phyloP scores from a whole-genome alignment of 2,797 vertebrate species.

The Micrastur ruficollis region DNA sequence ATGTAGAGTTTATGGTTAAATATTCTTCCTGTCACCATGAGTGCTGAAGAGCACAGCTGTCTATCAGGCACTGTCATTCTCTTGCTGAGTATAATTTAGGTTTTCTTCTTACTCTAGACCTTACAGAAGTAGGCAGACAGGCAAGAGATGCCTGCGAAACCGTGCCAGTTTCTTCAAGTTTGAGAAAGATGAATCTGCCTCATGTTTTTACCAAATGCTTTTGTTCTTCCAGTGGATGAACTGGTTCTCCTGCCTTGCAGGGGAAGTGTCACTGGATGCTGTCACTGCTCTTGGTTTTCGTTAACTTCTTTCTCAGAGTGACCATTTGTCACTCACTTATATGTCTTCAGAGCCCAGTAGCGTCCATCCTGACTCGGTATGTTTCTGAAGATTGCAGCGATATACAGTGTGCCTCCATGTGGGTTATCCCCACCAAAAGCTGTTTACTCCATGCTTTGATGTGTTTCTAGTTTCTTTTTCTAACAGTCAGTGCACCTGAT shows the following conservation, averaged over 20 bases:
- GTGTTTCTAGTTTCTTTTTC: neutral
- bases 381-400: neutral
- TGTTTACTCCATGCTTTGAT: neutral
- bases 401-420: neutral
- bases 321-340: neutral
- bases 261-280: neutral
- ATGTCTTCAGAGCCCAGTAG: neutral
- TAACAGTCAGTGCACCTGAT: neutral
- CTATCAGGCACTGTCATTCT: neutral
- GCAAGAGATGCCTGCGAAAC: neutral
- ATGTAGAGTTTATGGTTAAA: neutral
- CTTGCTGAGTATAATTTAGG: neutral
- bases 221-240: neutral
- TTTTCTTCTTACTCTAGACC: neutral
- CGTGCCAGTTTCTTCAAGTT: neutral
- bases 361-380: neutral
- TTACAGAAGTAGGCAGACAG: neutral
- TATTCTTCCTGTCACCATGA: neutral
- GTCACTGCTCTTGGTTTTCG: neutral
- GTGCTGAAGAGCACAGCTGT: neutral
- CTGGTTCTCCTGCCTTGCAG: neutral
- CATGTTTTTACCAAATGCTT: neutral
- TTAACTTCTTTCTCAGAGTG: neutral
- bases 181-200: neutral
- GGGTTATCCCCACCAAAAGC: neutral